A percentile compares a stretch with the other conserved stretches of the same genome.
Conservation (phyloP, 1,140 invertebrate species). For the Drosophila orena region DNA sequence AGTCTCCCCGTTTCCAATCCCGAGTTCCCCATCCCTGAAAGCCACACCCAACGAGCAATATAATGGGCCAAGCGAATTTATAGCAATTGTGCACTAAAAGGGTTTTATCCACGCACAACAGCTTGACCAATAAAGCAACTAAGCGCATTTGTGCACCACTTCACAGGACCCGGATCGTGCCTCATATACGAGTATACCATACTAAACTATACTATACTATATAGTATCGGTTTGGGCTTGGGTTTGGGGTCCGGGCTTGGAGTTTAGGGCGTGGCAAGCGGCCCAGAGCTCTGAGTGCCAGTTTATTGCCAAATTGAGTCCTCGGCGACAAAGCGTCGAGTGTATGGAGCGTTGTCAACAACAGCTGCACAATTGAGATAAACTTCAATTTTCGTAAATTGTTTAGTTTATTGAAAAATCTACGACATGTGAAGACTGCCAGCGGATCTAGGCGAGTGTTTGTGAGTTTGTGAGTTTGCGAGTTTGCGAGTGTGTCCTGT, state of each 20-base stretch:
- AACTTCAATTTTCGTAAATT: constrained; percentile 84
- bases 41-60: constrained; percentile 14
- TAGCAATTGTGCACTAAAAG: constrained; percentile 84
- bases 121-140: constrained; percentile 83
- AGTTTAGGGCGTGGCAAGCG: constrained; percentile 32
- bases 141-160: constrained; percentile 79
- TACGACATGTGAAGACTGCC: constrained; percentile 77
- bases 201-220: background rate
- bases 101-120: constrained; percentile 83
- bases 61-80: constrained; percentile 78
- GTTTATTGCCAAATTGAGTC: constrained; percentile 83
- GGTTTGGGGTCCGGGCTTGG: too few relatives aligned
- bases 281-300: constrained; percentile 60
- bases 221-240: constrained; percentile 1
- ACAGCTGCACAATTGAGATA: constrained; percentile 83
- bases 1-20: background rate
- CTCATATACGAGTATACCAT: constrained; percentile 8
- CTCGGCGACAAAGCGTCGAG: constrained; percentile 71
- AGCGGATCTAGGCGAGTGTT: constrained; percentile 5
- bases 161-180: constrained; percentile 38
- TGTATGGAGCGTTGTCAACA: constrained; percentile 76
- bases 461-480: constrained; percentile 26
- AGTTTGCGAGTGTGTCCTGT: constrained; percentile 29
- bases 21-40: background rate
- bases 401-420: constrained; percentile 83